phyloP scores from a whole-genome alignment of 1,140 invertebrate genomes.

The Drosophila repletoides region DNA sequence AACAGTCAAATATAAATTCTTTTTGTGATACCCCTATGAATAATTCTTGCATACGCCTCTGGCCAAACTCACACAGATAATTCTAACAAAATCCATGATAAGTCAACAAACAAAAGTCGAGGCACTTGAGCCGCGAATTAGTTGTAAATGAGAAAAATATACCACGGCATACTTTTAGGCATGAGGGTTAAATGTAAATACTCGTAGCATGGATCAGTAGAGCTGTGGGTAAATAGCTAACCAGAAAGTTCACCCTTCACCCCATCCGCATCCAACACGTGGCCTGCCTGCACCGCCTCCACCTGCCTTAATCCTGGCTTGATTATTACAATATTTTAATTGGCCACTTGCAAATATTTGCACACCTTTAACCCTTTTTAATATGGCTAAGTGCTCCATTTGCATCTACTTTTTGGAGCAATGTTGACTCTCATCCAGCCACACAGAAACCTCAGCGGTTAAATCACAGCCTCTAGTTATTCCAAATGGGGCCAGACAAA shows the following conservation, averaged over 20 bases:
- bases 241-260: no score
- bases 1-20: no score
- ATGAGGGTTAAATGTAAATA: slow-evolving; percentile 54
- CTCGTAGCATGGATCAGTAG: no score
- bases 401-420: slow-evolving; percentile 2
- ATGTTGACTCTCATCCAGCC: slow-evolving; percentile 34
- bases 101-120: slow-evolving; percentile 47
- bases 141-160: slow-evolving; percentile 38
- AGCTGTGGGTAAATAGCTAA: neutral
- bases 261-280: slow-evolving; percentile 36
- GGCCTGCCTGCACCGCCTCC: slow-evolving; percentile 9
- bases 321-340: slow-evolving; percentile 77
- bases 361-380: slow-evolving; percentile 79
- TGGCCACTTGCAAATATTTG: slow-evolving; percentile 70
- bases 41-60: no score
- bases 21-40: no score
- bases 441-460: slow-evolving; percentile 12
- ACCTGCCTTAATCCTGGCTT: slow-evolving; percentile 14
- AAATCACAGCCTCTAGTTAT: slow-evolving; percentile 18
- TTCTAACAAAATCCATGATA: slow-evolving; percentile 15
- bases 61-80: neutral
- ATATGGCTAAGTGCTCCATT: slow-evolving; percentile 63
- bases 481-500: slow-evolving; percentile 19
- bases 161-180: slow-evolving; percentile 55
- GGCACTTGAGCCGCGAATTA: slow-evolving; percentile 43